phyloP scores from a whole-genome alignment of 2,113 vertebrate genomes.

The Phodopus roborovskii region DNA sequence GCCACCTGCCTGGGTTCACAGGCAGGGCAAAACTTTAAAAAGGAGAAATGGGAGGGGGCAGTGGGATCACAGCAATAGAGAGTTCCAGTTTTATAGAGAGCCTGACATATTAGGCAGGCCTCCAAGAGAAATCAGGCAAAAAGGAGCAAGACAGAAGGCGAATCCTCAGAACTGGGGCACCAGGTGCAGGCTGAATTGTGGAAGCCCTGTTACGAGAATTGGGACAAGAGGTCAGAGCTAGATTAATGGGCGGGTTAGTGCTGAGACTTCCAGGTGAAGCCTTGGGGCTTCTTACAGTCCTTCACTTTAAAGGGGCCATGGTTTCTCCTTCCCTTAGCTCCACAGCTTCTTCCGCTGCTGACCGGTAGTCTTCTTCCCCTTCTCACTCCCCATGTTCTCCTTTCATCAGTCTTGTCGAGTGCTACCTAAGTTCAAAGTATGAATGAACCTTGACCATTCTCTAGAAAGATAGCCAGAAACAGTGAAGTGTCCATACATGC shows the following conservation, averaged over 20 bases:
- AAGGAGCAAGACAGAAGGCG: constrained; percentile 75
- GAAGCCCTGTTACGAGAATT: constrained; percentile 58
- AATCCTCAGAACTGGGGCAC: constrained; percentile 75
- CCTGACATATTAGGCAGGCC: constrained; percentile 78
- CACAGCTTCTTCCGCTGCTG: background rate
- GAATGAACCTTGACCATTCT: background rate
- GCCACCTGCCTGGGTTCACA: constrained; percentile 79
- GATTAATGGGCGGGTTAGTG: constrained; percentile 21
- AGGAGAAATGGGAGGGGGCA: constrained; percentile 18
- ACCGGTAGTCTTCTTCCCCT: background rate
- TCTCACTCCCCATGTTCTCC: background rate
- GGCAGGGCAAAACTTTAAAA: constrained; percentile 77
- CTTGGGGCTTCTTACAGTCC: background rate
- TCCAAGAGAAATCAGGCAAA: constrained; percentile 71
- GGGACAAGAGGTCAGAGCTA: constrained; percentile 65
- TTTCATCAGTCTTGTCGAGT: background rate
- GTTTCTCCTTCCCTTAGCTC: background rate
- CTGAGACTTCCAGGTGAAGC: background rate
- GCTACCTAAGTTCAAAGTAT: background rate
- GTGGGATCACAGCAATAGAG: background rate
- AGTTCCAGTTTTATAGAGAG: constrained; percentile 59
- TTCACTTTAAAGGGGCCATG: background rate
- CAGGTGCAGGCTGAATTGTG: constrained; percentile 65
- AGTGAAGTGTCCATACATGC: background rate
- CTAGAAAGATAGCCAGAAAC: background rate